Base-by-base conservation (phyloP, 2,113 vertebrate genomes). In the Neofelis nebulosa region DNA sequence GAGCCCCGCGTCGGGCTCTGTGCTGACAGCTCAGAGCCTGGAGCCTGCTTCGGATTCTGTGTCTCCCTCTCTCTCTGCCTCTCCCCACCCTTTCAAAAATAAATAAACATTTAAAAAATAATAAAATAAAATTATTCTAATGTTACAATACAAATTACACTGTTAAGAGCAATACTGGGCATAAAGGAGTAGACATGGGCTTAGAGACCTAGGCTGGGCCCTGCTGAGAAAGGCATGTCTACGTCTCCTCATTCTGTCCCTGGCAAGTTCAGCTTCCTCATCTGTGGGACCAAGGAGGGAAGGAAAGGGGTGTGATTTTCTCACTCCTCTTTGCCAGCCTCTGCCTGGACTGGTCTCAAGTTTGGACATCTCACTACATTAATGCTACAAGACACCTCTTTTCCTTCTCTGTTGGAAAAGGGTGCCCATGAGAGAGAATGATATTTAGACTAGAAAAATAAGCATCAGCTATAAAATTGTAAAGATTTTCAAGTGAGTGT, bases 391-490 rank as follows among this genome's bases (percentile, higher is more conserved):
- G 41, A 41, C 19, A 81, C n/a, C 18, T 55, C 55, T 88, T 81
- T 82, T 65, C 41, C 41, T 96, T 82, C 45, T 74, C n/a, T 87
- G 55, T 88, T 88, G 45, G 50, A 88, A 73, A 88, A 82, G n/a
- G 29, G 45, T 81, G 50, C 31, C 29, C 31, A 48, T 55, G 74
- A 87, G 15, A 87, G 21, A 92, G 45, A 92, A 88, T 74, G 15
- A 87, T 29, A 55, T 88, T 89, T 88, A 83, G 78, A 83, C 31
- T 78, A 41, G 36, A 68, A 87, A 80, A 65, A 55, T 87, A 41
- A 27, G 38, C 38, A 81, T 87, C 29, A 73, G 52, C 83, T n/a
- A 50, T 81, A 88, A 92, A 81, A 82, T 66, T 88, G 29, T 31
- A 92, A 81, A 65, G 19, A 66, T n/a, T 73, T 45, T 87, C 11